Evolutionary conservation across 1,140 invertebrate genomes (phyloP).

Genomic region (Chironomus striatipennis): DNA sequence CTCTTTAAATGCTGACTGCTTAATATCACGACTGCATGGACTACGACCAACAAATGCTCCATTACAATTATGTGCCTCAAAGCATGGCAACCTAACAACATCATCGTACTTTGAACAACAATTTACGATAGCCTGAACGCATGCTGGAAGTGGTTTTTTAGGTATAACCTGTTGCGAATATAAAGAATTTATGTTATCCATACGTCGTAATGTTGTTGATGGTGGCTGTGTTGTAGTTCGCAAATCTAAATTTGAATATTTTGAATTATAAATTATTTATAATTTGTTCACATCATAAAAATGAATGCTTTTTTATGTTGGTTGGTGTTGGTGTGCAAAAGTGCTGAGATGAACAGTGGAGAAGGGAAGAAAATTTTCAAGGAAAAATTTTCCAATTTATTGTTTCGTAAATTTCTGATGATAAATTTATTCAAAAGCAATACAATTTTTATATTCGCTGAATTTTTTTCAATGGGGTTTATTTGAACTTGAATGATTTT

Average conservation of each 20-base stretch:
- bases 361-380: too few species aligned
- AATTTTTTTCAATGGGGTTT: too few species aligned
- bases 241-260: neutral
- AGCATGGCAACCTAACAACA: conserved; percentile 47
- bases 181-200: conserved; percentile 31
- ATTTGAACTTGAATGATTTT: too few species aligned
- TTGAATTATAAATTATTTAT: too few species aligned
- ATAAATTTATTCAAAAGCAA: too few species aligned
- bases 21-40: conserved; percentile 48
- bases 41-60: conserved; percentile 52
- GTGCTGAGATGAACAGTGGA: too few species aligned
- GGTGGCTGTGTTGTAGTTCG: neutral
- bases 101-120: conserved; percentile 47
- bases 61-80: conserved; percentile 54
- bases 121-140: conserved; percentile 56
- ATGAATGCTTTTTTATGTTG: too few species aligned
- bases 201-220: conserved; percentile 30
- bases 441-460: too few species aligned
- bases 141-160: conserved; percentile 40
- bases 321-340: too few species aligned
- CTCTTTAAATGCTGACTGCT: conserved; percentile 43
- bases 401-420: too few species aligned
- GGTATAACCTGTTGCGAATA: conserved; percentile 25
- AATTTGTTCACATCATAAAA: too few species aligned
- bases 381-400: too few species aligned